Base-by-base conservation (phyloP, 2,888 invertebrate genomes). In the Ephialtes manifestator region DNA sequence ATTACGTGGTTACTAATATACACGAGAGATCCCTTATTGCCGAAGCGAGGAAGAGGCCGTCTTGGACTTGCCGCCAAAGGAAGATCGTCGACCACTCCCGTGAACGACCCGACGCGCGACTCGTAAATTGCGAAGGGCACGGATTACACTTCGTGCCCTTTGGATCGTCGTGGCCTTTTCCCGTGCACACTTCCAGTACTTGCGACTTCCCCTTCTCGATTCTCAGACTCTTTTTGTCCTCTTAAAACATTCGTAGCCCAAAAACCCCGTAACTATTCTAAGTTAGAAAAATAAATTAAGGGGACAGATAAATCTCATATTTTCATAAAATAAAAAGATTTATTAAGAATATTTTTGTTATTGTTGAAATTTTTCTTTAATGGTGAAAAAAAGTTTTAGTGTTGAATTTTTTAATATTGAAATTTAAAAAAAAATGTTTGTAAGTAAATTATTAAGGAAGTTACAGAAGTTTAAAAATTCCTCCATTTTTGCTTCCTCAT, bases 71-170 rank as follows among this genome's bases (percentile, higher is more conserved):
- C 84, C 84, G 84, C 74, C 84, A 84, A 84, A 84, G 84, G 70
- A 72, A 67, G 77, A 68, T 74, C 68, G 35, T 78, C 71, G 72
- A 43, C 67, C 67, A 76, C 65, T 67, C 65, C 60, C 51, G 35
- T 68, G 53, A 77, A 72, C 55, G 81, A 74, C 53, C 78, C 81
- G 65, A 81, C 78, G 81, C 78, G 70, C 81, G 78, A 81, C 84
- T 84, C 84, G 81, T 84, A 84, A 84, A 84, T 84, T 81, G 81
- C 84, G 51, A 74, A 74, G 72, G 78, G 53, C 77, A 74, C 81
- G 81, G 72, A 72, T 81, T 81, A 74, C 77, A 67, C 63, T 46
- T 24, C 20, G 63, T 63, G 63, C 60, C 74, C 84, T 58, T 74
- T 63, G 55, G 60, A 81, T 84, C 74, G 77, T 60, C 67, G 60